These are phyloP conservation scores for Calephelis perditalis DNA, from an alignment of 2,888 invertebrate species.

Conservation along the genomic window DNA sequence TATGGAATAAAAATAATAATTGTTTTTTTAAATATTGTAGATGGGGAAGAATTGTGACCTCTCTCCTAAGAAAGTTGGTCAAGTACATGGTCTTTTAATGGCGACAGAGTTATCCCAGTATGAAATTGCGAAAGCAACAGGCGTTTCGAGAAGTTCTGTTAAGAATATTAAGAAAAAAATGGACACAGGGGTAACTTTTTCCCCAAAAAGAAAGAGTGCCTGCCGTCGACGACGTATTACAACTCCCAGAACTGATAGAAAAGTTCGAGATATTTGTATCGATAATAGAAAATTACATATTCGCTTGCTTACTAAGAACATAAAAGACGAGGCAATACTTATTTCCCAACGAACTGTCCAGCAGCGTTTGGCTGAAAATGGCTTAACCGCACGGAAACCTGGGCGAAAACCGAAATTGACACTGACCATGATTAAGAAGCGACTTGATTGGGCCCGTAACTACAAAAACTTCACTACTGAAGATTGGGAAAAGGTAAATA, in stretches of 20 bases:
- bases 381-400: neutral
- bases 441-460: neutral
- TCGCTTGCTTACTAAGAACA: conserved; percentile 1
- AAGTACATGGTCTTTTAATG: neutral
- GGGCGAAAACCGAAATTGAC: neutral
- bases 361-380: neutral
- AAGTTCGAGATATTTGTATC: neutral
- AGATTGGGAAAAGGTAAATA: neutral
- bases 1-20: neutral
- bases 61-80: neutral
- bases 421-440: neutral
- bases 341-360: neutral
- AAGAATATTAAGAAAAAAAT: neutral
- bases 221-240: neutral
- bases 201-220: neutral
- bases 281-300: neutral
- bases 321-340: neutral
- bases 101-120: neutral
- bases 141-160: neutral
- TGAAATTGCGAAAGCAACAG: neutral
- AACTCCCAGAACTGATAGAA: neutral
- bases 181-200: neutral
- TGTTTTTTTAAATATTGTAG: neutral
- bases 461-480: neutral
- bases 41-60: neutral